Evolutionary conservation across 2,888 invertebrate genomes (phyloP).

Genomic region (Xestia ashworthii): DNA sequence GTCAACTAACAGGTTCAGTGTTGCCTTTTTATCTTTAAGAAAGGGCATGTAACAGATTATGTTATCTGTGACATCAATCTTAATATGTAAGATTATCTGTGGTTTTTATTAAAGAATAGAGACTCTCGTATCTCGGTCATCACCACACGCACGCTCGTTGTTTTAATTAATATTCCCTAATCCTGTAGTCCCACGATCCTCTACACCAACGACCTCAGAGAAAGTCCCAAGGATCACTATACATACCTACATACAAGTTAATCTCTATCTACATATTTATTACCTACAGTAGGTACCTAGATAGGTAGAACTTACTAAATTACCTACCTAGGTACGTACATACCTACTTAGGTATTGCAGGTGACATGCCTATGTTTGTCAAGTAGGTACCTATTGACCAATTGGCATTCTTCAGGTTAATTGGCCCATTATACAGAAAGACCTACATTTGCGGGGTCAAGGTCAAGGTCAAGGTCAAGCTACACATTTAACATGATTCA

Average conservation of each 20-base stretch:
- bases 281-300: not conserved
- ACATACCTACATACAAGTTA: not conserved
- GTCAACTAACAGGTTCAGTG: too few species aligned
- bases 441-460: conserved; percentile 65
- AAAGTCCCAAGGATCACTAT: not conserved
- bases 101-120: too few species aligned
- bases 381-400: conserved; percentile 51
- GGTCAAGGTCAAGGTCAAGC: conserved; percentile 75
- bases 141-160: too few species aligned
- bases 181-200: too few species aligned
- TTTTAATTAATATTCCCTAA: too few species aligned
- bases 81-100: too few species aligned
- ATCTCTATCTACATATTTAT: not conserved
- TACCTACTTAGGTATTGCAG: conserved; percentile 23
- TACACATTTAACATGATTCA: conserved; percentile 44
- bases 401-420: conserved; percentile 49
- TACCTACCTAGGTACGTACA: not conserved
- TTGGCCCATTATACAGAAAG: conserved; percentile 46
- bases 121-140: too few species aligned
- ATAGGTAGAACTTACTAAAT: not conserved
- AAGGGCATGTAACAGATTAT: too few species aligned
- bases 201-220: not conserved
- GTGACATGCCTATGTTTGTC: conserved; percentile 33
- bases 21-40: too few species aligned
- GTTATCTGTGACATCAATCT: too few species aligned